Evolutionary conservation across 2,888 invertebrate genomes (phyloP), one percentile per base, ranked within the genome.

Genomic region (Orthosia gracilis): DNA sequence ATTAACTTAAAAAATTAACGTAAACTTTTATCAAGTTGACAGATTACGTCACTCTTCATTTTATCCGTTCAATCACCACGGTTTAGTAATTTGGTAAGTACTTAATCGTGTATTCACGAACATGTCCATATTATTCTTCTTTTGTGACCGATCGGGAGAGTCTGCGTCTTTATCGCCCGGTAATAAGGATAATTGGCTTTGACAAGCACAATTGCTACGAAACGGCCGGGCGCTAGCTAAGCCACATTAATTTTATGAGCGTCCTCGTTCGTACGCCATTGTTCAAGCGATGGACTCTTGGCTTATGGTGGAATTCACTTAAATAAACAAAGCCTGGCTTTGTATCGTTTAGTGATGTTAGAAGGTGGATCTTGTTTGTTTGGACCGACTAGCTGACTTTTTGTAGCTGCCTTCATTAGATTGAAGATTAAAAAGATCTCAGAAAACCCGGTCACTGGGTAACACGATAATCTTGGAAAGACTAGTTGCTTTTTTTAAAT

Each of bases 181-280:
- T 88, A 89, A 90, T 89, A 86, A 86, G 88, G 81, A 87, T 88
- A 89, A 89, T 80, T 85, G 88, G 75, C 86, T 90, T 88, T 89
- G 90, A 90, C 89, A 91, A 89, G 90, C 85, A 80, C 84, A 82
- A 84, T 87, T 81, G 80, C 83, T 78, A 68, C 78, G 80, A 64
- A 78, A 79, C 76, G 77, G 83, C 83, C 82, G 78, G 76, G 73
- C 79, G 70, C 80, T 69, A 75, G 83, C 76, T 85, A 84, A 85
- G 85, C 82, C 84, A 86, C 89, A 91, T 91, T 91, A 88, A 90
- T 89, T 90, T 91, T 89, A 91, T 85, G 90, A 89, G 80, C 84
- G 77, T 77, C 81, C 83, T 79, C 85, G 74, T 82, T 83, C 75
- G 67, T 78, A 74, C 71, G 63, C 82, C 83, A 86, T 86, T 89